These are phyloP conservation scores for Mellivora capensis DNA, from an alignment of 2,113 vertebrate species.

Conservation along the genomic window DNA sequence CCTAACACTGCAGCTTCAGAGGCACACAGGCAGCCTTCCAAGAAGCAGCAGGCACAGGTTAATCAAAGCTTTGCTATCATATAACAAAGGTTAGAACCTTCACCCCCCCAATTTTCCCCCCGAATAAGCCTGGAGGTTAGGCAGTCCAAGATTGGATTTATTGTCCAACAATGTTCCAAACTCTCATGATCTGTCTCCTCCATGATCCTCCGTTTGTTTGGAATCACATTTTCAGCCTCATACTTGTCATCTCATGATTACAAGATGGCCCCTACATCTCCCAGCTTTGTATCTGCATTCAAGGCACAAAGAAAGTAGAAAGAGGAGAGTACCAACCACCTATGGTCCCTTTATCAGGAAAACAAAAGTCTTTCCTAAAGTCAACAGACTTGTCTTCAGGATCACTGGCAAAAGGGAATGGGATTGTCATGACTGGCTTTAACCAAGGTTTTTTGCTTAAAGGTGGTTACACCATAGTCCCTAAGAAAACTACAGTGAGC, in stretches of 20 bases:
- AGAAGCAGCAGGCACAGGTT: background rate
- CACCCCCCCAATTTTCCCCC: background rate
- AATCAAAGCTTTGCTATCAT: background rate
- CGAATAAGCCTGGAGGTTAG: background rate
- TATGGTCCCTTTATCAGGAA: background rate
- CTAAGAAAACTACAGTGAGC: background rate
- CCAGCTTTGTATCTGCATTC: background rate
- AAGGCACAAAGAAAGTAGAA: background rate
- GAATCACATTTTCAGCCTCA: background rate
- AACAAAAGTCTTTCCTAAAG: background rate
- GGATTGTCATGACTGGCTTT: background rate
- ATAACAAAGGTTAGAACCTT: background rate
- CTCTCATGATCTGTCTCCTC: background rate
- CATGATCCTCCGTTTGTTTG: background rate
- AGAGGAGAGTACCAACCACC: background rate
- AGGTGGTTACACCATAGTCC: background rate
- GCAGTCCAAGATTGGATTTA: background rate
- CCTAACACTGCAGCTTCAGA: background rate
- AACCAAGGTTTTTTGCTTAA: background rate
- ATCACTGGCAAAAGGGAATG: background rate
- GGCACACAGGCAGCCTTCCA: background rate
- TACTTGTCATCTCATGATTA: background rate
- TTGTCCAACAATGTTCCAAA: background rate
- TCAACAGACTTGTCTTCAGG: background rate
- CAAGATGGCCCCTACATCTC: background rate